These are phyloP conservation scores for Agonopterix alstromeriana DNA, from an alignment of 2,888 invertebrate genomes.

Conservation along the genomic window DNA sequence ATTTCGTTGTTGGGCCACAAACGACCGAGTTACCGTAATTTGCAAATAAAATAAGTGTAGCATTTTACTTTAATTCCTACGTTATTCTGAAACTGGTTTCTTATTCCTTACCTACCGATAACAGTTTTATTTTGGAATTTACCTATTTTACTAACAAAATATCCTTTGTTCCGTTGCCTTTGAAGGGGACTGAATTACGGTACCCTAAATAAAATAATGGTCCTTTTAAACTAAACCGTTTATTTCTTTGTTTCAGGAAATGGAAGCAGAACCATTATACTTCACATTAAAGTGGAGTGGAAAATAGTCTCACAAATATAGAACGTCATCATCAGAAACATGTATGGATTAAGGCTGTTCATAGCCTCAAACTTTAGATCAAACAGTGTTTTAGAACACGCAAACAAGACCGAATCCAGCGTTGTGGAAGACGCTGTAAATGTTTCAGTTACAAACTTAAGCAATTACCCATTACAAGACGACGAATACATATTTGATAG, in stretches of 20 bases:
- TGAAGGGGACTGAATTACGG: too few relatives aligned
- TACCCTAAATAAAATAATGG: too few relatives aligned
- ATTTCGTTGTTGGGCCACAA: too few relatives aligned
- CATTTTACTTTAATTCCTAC: too few relatives aligned
- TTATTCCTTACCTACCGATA: too few relatives aligned
- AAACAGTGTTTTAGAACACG: conserved; percentile 24
- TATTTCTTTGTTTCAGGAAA: conserved; percentile 6
- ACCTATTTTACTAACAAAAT: too few relatives aligned
- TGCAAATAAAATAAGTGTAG: too few relatives aligned
- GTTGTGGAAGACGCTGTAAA: conserved; percentile 16
- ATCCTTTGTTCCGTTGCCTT: too few relatives aligned
- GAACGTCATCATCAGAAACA: conserved; percentile 20
- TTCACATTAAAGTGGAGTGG: not conserved
- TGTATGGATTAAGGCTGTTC: conserved; percentile 40
- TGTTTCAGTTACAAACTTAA: conserved; percentile 37
- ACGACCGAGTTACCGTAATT: too few relatives aligned
- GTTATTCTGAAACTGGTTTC: too few relatives aligned
- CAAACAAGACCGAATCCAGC: conserved; percentile 30
- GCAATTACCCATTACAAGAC: conserved; percentile 35
- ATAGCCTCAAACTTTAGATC: conserved; percentile 36
- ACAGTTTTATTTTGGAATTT: too few relatives aligned
- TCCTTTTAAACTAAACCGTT: too few relatives aligned
- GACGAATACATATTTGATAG: conserved; percentile 87
- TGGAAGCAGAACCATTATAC: not conserved
- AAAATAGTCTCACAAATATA: not conserved